Evolutionary conservation across 1,140 invertebrate genomes (phyloP).

Genomic region (Listronotus bonariensis): DNA sequence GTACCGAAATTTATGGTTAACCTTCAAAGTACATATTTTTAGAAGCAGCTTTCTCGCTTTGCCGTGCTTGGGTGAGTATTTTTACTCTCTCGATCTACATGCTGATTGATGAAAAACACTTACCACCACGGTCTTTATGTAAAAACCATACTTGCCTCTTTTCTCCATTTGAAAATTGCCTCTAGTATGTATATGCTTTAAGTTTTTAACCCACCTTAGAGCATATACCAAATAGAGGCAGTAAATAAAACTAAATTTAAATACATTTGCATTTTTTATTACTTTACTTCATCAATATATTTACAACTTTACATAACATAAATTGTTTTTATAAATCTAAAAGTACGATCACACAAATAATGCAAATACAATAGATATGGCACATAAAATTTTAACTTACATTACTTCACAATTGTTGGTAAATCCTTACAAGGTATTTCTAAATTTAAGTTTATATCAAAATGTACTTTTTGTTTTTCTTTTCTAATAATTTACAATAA

Average conservation of each 20-base stretch:
- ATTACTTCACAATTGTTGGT: conserved; percentile 19
- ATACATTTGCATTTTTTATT: conserved; percentile 8
- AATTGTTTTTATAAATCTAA: conserved; percentile 36
- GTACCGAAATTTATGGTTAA: too few relatives aligned
- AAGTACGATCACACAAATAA: conserved; percentile 45
- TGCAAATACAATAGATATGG: conserved; percentile 48
- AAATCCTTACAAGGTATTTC: conserved; percentile 4
- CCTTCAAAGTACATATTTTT: too few relatives aligned
- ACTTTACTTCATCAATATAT: conserved; percentile 35
- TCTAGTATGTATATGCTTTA: too few relatives aligned
- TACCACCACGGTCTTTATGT: too few relatives aligned
- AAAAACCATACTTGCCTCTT: too few relatives aligned
- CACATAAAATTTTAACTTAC: conserved; percentile 44
- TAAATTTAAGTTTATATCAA: conserved; percentile 8
- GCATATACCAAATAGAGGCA: too few relatives aligned
- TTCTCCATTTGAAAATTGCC: too few relatives aligned
- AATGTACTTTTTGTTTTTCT: conserved; percentile 7
- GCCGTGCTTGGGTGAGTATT: too few relatives aligned
- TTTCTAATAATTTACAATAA: conserved; percentile 14
- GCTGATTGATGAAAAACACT: neutral
- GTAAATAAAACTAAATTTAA: neutral
- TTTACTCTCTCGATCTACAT: too few relatives aligned
- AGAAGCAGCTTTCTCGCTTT: too few relatives aligned
- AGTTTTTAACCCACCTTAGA: too few relatives aligned
- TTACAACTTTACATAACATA: conserved; percentile 50